A percentile compares a stretch with the other conserved stretches of the same genome.
phyloP scores from a whole-genome alignment of 2,797 vertebrate species.

The Babyrousa celebensis region DNA sequence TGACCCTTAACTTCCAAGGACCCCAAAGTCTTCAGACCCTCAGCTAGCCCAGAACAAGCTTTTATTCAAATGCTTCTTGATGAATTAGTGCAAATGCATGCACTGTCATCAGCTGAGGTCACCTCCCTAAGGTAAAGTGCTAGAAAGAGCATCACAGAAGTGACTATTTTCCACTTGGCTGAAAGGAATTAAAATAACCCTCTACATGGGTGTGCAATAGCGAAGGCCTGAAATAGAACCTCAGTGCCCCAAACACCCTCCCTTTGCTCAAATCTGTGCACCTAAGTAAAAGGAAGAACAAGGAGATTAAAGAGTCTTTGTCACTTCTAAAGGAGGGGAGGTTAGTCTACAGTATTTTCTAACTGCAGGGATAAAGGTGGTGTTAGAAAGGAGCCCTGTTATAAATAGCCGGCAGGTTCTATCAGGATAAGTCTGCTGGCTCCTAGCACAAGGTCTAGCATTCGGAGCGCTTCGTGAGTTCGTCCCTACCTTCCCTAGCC shows the following conservation, averaged over 20 bases:
- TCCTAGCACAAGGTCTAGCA: not conserved
- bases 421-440: not conserved
- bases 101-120: not conserved
- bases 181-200: constrained; percentile 62
- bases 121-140: constrained; percentile 43
- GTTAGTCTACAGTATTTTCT: not conserved
- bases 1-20: not conserved
- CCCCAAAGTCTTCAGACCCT: not conserved
- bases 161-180: constrained; percentile 29
- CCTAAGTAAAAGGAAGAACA: constrained; percentile 18
- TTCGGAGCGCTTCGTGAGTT: not conserved
- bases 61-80: not conserved
- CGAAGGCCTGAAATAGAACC: constrained; percentile 60
- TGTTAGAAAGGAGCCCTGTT: not conserved
- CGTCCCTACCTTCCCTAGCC: not conserved
- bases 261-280: not conserved
- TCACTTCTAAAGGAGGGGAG: not conserved
- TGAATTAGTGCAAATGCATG: not conserved
- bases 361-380: not conserved
- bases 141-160: constrained; percentile 35
- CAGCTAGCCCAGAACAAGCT: not conserved
- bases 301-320: constrained; percentile 8
- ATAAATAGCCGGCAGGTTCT: not conserved
- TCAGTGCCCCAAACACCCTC: not conserved
- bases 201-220: not conserved